phyloP scores from a whole-genome alignment of 2,888 invertebrate species.

The Dasypolia templi region DNA sequence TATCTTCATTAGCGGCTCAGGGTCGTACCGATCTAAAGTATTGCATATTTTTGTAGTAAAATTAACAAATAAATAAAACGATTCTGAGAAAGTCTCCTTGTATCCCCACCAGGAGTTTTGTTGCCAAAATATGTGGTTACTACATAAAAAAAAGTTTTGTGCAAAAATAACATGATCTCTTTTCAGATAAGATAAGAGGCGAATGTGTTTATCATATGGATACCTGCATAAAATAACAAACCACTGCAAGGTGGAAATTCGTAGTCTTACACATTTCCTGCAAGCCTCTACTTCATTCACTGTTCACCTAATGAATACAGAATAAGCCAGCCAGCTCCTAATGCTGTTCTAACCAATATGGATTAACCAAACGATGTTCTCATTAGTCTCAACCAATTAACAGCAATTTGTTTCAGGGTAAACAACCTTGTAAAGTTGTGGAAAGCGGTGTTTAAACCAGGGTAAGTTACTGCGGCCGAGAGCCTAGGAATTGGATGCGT shows the following conservation, averaged over 20 bases:
- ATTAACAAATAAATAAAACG: too few species aligned
- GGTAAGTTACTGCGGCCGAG: conserved; percentile 55
- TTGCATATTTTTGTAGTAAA: too few species aligned
- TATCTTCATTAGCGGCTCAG: neutral
- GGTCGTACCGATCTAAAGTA: too few species aligned
- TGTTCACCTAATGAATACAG: conserved; percentile 34
- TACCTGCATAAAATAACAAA: neutral
- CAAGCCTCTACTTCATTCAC: neutral
- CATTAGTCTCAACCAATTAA: conserved; percentile 61
- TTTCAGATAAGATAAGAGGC: too few species aligned
- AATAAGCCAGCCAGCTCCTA: conserved; percentile 9
- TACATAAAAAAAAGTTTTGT: too few species aligned
- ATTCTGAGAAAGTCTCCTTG: too few species aligned
- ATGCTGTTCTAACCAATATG: conserved; percentile 25
- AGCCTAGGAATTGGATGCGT: conserved; percentile 59
- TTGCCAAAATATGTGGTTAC: neutral
- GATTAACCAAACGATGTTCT: conserved; percentile 45
- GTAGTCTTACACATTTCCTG: neutral
- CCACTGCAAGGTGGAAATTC: neutral
- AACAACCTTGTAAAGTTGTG: conserved; percentile 56
- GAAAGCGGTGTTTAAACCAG: conserved; percentile 53
- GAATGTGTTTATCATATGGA: neutral
- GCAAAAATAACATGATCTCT: neutral
- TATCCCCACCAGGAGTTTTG: neutral
- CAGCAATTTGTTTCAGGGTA: conserved; percentile 61